Evolutionary conservation across 2,113 vertebrate species (phyloP).

Genomic region (Maccullochella peelii): DNA sequence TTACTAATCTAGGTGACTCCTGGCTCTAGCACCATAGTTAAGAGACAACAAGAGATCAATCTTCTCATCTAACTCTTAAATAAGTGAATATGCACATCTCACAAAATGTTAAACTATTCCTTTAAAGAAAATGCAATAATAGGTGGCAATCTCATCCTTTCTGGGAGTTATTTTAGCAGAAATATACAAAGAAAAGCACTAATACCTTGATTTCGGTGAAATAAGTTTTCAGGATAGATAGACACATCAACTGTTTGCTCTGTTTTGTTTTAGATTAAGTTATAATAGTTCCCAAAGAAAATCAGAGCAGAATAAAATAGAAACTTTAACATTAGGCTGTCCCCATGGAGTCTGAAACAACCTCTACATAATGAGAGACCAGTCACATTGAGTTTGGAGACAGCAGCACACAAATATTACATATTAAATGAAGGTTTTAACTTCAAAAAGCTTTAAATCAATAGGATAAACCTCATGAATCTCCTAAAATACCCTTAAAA

Average conservation of each 20-base stretch:
- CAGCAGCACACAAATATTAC: not conserved
- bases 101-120: not conserved
- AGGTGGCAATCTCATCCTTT: not conserved
- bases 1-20: not conserved
- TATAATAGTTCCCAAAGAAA: slow-evolving; percentile 13
- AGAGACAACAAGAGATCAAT: no score
- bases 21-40: no score
- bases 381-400: slow-evolving; percentile 22
- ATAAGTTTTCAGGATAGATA: not conserved
- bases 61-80: no score
- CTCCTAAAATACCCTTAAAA: not conserved
- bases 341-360: slow-evolving; percentile 6
- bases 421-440: not conserved
- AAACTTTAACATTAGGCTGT: slow-evolving; percentile 2
- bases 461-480: not conserved
- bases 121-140: not conserved
- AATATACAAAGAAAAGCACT: not conserved
- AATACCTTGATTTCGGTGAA: not conserved
- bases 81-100: no score
- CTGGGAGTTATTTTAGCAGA: not conserved
- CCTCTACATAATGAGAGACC: not conserved
- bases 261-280: not conserved
- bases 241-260: not conserved
- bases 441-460: slow-evolving; percentile 17
- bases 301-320: slow-evolving; percentile 15